Evolutionary conservation across 2,113 vertebrate genomes (phyloP).

Genomic region (Passer domesticus): DNA sequence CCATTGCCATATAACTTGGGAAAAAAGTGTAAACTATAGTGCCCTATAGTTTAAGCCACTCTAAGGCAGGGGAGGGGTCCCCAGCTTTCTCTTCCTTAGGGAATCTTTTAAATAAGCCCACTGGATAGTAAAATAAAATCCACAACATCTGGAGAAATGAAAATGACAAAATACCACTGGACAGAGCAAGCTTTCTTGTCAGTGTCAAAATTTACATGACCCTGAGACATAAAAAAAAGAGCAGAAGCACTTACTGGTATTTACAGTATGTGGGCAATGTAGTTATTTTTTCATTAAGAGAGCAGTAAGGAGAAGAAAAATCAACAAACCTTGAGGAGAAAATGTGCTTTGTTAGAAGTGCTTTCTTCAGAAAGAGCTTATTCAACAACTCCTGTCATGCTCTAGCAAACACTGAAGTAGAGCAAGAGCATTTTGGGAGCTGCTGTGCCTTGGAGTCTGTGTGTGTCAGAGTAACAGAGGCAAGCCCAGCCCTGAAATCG

Average conservation of each 20-base stretch:
- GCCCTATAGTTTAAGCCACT: slow-evolving; percentile 36
- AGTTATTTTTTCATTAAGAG: slow-evolving; percentile 16
- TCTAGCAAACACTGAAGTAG: background rate
- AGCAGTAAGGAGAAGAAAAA: background rate
- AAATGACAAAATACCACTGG: slow-evolving; percentile 65
- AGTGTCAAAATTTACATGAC: slow-evolving; percentile 21
- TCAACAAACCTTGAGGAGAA: background rate
- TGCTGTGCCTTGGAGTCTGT: background rate
- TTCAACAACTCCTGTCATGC: background rate
- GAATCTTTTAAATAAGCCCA: slow-evolving; percentile 54
- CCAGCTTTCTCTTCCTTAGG: slow-evolving; percentile 20
- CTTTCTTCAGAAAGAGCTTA: background rate
- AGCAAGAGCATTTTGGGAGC: background rate
- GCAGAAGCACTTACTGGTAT: background rate
- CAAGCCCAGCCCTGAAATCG: background rate
- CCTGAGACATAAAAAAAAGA: background rate
- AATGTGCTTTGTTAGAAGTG: background rate
- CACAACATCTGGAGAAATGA: slow-evolving; percentile 59
- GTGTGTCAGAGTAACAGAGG: background rate
- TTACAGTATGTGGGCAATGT: background rate
- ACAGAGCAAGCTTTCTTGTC: slow-evolving; percentile 36
- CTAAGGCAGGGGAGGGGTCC: background rate
- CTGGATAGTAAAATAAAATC: slow-evolving; percentile 59
- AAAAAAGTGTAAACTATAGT: background rate
- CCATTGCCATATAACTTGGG: slow-evolving; percentile 14